phyloP scores from a whole-genome alignment of 2,888 invertebrate species.

The Tetramorium bicarinatum region DNA sequence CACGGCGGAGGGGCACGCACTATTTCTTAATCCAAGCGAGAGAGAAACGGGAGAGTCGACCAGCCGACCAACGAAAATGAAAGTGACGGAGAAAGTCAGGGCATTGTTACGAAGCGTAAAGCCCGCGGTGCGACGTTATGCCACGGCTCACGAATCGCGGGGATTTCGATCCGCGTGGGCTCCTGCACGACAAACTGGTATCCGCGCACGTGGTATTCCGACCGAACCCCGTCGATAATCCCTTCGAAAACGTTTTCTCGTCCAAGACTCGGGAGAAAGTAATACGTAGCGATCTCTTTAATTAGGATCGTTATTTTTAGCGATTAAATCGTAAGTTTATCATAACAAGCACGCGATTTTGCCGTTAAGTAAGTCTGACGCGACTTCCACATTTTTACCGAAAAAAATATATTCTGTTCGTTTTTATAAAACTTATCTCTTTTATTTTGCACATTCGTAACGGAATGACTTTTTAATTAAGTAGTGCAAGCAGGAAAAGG shows the following conservation, averaged over 20 bases:
- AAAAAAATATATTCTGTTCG: neutral
- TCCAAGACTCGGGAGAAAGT: neutral
- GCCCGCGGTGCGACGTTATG: conserved; percentile 73
- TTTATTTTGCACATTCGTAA: neutral
- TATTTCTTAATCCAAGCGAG: conserved; percentile 74
- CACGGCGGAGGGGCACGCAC: conserved; percentile 70
- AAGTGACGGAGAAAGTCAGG: conserved; percentile 86
- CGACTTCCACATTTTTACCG: neutral
- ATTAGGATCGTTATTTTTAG: neutral
- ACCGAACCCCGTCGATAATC: neutral
- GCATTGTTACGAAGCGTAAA: conserved; percentile 85
- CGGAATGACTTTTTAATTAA: neutral
- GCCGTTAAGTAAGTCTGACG: neutral
- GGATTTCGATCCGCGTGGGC: conserved; percentile 62
- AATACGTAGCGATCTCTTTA: neutral
- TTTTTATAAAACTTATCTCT: neutral
- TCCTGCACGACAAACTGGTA: conserved; percentile 3
- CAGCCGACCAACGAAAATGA: conserved; percentile 85
- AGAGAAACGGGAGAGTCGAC: conserved; percentile 76
- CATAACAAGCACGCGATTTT: neutral
- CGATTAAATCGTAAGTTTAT: neutral
- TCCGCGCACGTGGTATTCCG: neutral
- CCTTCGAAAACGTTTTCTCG: neutral
- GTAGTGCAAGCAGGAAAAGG: neutral
- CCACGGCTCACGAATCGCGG: conserved; percentile 63